Evolutionary conservation across 1,140 invertebrate genomes (phyloP), one percentile per base, ranked within the genome.

Genomic region (Venustaconcha ellipsiformis): DNA sequence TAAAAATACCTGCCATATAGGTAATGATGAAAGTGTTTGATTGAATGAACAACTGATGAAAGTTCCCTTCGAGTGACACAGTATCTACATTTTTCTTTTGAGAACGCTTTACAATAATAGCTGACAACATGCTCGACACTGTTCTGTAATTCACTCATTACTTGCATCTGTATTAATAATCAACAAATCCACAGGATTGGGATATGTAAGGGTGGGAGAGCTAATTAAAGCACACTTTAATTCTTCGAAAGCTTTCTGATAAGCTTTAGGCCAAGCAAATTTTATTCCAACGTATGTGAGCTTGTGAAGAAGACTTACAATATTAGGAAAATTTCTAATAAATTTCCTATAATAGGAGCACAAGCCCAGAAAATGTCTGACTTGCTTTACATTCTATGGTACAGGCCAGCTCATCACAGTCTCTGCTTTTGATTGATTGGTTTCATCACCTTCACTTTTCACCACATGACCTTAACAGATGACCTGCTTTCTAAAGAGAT

Each of bases 121-220:
- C n/a, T n/a, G n/a, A n/a, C n/a, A n/a, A n/a, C n/a, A n/a, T n/a
- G n/a, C n/a, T n/a, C n/a, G n/a, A n/a, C n/a, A n/a, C n/a, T n/a
- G n/a, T n/a, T n/a, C n/a, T n/a, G n/a, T n/a, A n/a, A 26, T 26
- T 26, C 1, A 26, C 26, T 26, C 26, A 26, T 67, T 65, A 73
- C 72, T 66, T 23, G 63, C 72, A 73, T 73, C 72, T 17, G 60
- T 57, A 74, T 68, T 57, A 13, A 74, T 15, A 37, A 68, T 68
- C 12, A 74, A 74, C 23, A 68, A 48, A 55, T 57, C 72, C 14
- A 56, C 14, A 55, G 48, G 30, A 58, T 60, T 68, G 18, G 72
- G 65, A 55, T 60, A 74, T 37, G 66, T 57, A 30, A 74, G 8
- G 0, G 67, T 57, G 23, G 57, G 20, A 30, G 48, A 18, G 5